These are phyloP conservation scores for Malacoraja senta DNA, from an alignment of 2,797 vertebrate species.

Conservation along the genomic window DNA sequence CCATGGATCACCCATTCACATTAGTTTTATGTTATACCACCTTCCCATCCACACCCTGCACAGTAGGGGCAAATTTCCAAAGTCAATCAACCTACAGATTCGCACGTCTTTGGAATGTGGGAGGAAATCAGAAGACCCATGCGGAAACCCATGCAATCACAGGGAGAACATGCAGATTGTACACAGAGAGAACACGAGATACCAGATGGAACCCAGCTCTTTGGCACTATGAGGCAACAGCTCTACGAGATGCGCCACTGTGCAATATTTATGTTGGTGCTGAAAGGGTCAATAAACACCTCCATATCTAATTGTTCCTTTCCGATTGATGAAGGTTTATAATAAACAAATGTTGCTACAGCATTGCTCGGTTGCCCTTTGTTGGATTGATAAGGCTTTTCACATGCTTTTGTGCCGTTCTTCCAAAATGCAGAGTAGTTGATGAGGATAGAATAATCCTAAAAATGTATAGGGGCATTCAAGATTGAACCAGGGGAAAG, in stretches of 20 bases:
- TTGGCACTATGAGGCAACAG: neutral
- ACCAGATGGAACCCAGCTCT: too few species aligned
- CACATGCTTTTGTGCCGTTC: neutral
- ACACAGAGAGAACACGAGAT: too few species aligned
- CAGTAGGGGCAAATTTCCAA: too few species aligned
- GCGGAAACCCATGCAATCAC: too few species aligned
- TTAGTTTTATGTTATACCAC: too few species aligned
- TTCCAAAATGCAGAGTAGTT: neutral
- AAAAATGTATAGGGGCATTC: neutral
- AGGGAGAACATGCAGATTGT: too few species aligned
- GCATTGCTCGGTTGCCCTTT: neutral
- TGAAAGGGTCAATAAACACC: neutral
- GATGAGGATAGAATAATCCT: neutral
- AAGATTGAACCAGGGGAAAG: too few species aligned
- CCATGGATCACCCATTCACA: too few species aligned
- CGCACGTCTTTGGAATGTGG: too few species aligned
- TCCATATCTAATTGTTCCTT: neutral
- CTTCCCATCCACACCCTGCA: too few species aligned
- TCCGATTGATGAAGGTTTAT: neutral
- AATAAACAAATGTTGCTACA: neutral
- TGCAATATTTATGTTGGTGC: neutral
- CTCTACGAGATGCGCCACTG: neutral
- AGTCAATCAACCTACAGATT: too few species aligned
- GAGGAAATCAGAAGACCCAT: too few species aligned
- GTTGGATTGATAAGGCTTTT: neutral